These are phyloP conservation scores for Clivina fossor DNA, from an alignment of 2,888 invertebrate species.

Conservation along the genomic window DNA sequence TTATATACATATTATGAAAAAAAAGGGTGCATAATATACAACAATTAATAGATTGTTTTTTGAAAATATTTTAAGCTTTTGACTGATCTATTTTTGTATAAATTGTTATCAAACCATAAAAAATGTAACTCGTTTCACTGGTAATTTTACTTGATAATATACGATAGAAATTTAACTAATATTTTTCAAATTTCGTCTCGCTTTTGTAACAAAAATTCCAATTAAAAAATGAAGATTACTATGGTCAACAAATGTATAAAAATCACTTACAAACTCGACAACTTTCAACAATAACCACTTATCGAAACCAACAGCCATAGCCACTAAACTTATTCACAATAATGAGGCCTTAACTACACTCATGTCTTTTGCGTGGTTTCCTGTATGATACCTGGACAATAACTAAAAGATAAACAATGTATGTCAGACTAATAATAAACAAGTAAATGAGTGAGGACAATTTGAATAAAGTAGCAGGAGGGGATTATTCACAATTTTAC, in stretches of 20 bases:
- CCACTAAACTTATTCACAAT: slow-evolving; percentile 8
- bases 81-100: too few relatives aligned
- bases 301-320: slow-evolving; percentile 47
- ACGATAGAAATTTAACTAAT: too few relatives aligned
- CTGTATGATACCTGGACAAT: slow-evolving; percentile 26
- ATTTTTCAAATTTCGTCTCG: too few relatives aligned
- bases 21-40: too few relatives aligned
- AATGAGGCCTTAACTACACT: neutral
- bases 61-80: too few relatives aligned
- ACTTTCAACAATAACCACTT: slow-evolving; percentile 51
- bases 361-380: slow-evolving; percentile 25
- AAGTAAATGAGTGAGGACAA: slow-evolving; percentile 10
- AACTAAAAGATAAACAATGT: slow-evolving; percentile 35
- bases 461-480: slow-evolving; percentile 17
- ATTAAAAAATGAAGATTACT: neutral
- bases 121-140: too few relatives aligned
- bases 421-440: slow-evolving; percentile 31
- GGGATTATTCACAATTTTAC: neutral
- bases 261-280: slow-evolving; percentile 51
- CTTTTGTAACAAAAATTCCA: too few relatives aligned
- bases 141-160: too few relatives aligned
- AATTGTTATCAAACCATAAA: too few relatives aligned
- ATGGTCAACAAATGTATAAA: neutral
- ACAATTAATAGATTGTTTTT: too few relatives aligned
- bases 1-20: too few relatives aligned